Evolutionary conservation across 1,140 invertebrate species (phyloP), one percentile per base, ranked within the genome.

Genomic region (Lycorma delicatula): DNA sequence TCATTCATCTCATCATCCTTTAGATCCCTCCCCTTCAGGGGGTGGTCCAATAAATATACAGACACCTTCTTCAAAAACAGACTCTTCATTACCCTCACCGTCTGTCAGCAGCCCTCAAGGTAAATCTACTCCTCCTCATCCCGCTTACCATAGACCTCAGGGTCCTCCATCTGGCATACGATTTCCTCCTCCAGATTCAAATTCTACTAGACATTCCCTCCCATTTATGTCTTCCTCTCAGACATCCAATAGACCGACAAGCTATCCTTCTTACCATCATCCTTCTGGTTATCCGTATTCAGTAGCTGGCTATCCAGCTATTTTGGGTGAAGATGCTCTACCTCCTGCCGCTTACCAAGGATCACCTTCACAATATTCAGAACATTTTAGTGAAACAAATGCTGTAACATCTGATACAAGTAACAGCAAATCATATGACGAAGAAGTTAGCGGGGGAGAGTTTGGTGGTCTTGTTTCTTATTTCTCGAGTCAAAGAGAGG

Each of bases 401-500:
- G 3, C 50, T 22, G 18, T 31, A 18, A 59, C 69, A 3, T 59
- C 62, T 13, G 66, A 66, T 25, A 60, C 36, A 66, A 63, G 22
- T 12, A 41, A 16, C 18, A 54, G 22, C 49, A 72, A 72, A 57
- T 66, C 72, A 22, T 74, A 71, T 18, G 75, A 72, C 50, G 72
- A 73, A 28, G 80, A 81, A 52, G 78, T 82, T 61, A 79, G 80
- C 41, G 76, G 78, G 46, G 79, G 85, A 27, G 86, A 87, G 66
- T 89, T 89, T 71, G 85, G 86, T n/a, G 87, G 87, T 13, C 75
- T 90, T 56, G 87, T 89, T n/a, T 89, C 87, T 58, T 91, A 91
- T 71, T 90, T 90, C 73, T 89, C 87, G 57, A 89, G 86, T 72
- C 87, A 89, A 71, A 76, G 81, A 59, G 85, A 88, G 67, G 86